A percentile compares a stretch with the other conserved stretches of the same genome.
Conservation (phyloP, 2,797 vertebrate species). For the Potorous gilbertii region DNA sequence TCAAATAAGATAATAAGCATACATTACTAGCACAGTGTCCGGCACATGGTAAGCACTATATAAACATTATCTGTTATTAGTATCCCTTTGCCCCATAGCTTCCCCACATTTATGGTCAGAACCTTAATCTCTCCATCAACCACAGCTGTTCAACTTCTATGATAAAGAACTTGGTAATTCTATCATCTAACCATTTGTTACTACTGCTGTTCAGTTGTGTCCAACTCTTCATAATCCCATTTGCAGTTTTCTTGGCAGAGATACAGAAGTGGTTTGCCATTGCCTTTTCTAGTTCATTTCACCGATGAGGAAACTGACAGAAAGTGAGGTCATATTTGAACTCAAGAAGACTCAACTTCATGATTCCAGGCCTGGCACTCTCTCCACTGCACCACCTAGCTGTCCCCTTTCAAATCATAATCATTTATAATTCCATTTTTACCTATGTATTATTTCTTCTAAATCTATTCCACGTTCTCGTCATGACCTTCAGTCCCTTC, state of each 20-base stretch:
- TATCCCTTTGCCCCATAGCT: background rate
- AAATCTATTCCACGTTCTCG: background rate
- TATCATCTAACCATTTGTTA: background rate
- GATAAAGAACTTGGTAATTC: background rate
- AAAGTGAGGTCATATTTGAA: background rate
- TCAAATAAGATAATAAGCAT: background rate
- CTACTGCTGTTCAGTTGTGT: background rate
- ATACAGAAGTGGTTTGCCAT: background rate
- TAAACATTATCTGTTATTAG: background rate
- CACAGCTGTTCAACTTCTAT: background rate
- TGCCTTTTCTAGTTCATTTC: background rate
- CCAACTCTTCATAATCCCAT: background rate
- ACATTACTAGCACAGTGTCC: background rate
- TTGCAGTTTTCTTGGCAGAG: background rate
- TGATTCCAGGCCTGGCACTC: background rate
- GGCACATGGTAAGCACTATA: background rate
- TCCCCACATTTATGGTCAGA: background rate
- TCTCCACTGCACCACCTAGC: background rate
- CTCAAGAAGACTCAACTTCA: background rate
- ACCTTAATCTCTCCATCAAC: background rate
- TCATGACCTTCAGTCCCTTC: background rate
- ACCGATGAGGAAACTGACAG: background rate
- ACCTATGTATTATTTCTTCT: background rate
- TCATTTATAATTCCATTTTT: background rate
- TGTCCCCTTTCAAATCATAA: background rate